Conservation (phyloP, 2,113 vertebrate genomes). For the Chroicocephalus ridibundus region DNA sequence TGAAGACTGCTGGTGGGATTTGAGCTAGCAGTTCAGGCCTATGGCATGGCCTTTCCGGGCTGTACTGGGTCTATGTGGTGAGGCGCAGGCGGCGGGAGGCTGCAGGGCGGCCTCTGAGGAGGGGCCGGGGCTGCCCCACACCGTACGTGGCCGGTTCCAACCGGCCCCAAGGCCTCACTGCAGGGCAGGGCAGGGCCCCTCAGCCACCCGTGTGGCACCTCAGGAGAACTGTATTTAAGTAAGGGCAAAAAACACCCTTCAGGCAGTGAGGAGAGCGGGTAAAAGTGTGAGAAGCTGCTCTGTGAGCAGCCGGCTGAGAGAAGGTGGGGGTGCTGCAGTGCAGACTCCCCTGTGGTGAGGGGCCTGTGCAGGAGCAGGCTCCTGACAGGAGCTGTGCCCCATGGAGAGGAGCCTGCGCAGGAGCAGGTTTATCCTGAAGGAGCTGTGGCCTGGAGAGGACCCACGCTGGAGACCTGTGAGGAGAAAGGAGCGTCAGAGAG, state of each 20-base stretch:
- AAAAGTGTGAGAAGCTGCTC: fast-evolving
- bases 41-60: fast-evolving
- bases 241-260: fast-evolving
- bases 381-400: no score
- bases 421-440: fast-evolving
- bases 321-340: fast-evolving
- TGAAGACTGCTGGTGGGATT: no score
- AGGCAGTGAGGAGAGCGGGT: fast-evolving
- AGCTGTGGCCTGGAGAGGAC: fast-evolving
- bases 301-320: fast-evolving
- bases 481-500: neutral
- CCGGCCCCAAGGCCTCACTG: fast-evolving
- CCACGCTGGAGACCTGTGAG: fast-evolving
- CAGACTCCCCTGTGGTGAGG: fast-evolving
- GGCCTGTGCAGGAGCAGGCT: fast-evolving
- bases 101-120: fast-evolving
- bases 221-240: fast-evolving
- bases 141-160: fast-evolving
- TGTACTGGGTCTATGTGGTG: fast-evolving
- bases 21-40: fast-evolving
- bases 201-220: fast-evolving
- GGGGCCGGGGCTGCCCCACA: fast-evolving
- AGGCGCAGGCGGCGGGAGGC: fast-evolving
- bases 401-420: fast-evolving
- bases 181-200: neutral